Evolutionary conservation across 2,888 invertebrate genomes (phyloP).

Genomic region (Acrocera orbiculus): DNA sequence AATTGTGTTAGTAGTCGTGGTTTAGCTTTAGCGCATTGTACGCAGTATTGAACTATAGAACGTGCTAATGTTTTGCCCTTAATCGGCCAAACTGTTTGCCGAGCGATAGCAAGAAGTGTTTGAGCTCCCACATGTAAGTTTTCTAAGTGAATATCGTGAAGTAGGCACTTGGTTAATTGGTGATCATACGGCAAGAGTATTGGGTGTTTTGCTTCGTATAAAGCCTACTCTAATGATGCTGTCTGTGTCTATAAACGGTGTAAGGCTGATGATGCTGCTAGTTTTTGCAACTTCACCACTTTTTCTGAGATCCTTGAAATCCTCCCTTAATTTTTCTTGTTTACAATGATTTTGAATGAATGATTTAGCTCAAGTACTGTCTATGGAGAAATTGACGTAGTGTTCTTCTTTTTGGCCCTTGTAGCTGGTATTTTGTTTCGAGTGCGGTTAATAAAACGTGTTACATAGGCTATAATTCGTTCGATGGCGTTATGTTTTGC

Average conservation of each 20-base stretch:
- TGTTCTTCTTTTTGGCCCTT: too few species aligned
- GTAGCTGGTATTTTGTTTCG: too few species aligned
- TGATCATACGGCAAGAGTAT: slow-evolving; percentile 10
- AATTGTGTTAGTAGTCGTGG: slow-evolving; percentile 10
- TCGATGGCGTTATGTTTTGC: too few species aligned
- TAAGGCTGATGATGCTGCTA: neutral
- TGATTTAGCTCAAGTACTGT: too few species aligned
- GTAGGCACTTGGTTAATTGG: slow-evolving; percentile 8
- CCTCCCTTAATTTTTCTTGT: neutral
- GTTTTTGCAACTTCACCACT: neutral
- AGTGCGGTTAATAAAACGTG: too few species aligned
- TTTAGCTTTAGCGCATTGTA: slow-evolving; percentile 10
- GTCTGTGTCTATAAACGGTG: slow-evolving; percentile 13
- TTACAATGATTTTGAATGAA: too few species aligned
- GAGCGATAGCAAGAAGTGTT: slow-evolving; percentile 6
- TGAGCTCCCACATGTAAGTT: neutral
- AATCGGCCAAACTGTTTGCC: slow-evolving; percentile 15
- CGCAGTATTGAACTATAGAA: slow-evolving; percentile 10
- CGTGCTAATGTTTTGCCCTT: slow-evolving; percentile 9
- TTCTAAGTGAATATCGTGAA: slow-evolving; percentile 4
- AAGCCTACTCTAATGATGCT: slow-evolving; percentile 18
- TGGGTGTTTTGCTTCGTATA: slow-evolving; percentile 13
- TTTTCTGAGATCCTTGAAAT: neutral
- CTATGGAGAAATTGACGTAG: too few species aligned
- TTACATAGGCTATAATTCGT: too few species aligned